Conservation (phyloP, 2,113 vertebrate genomes). For the Microcebus murinus region DNA sequence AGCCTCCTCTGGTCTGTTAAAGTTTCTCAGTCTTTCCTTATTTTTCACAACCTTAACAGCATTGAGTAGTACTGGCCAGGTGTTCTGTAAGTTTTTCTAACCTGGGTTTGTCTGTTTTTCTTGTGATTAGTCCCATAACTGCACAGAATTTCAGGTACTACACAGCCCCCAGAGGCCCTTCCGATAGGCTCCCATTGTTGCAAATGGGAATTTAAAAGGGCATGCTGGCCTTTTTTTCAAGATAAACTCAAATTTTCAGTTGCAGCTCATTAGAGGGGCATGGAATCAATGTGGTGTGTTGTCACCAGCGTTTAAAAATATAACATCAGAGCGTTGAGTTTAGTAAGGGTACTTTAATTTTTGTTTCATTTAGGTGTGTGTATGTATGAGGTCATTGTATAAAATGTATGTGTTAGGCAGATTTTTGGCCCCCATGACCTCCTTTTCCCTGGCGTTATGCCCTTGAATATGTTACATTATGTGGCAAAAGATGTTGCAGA, state of each 20-base stretch:
- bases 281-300: neutral
- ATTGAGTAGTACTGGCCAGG: neutral
- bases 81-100: neutral
- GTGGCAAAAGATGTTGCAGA: neutral
- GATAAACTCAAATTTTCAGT: neutral
- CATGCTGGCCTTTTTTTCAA: neutral
- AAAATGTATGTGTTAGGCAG: neutral
- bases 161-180: neutral
- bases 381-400: neutral
- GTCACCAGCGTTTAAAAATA: neutral
- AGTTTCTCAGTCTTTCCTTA: neutral
- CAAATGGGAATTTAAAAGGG: conserved; percentile 29
- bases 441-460: neutral
- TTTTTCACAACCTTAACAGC: neutral
- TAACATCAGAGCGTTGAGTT: neutral
- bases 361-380: neutral
- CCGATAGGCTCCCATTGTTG: neutral
- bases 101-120: neutral
- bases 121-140: neutral
- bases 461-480: neutral
- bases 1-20: neutral
- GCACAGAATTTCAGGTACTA: neutral
- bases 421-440: neutral
- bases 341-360: neutral
- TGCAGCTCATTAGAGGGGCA: neutral